These are phyloP conservation scores for Drosophila demipolita DNA, from an alignment of 2,888 invertebrate genomes.

Conservation along the genomic window DNA sequence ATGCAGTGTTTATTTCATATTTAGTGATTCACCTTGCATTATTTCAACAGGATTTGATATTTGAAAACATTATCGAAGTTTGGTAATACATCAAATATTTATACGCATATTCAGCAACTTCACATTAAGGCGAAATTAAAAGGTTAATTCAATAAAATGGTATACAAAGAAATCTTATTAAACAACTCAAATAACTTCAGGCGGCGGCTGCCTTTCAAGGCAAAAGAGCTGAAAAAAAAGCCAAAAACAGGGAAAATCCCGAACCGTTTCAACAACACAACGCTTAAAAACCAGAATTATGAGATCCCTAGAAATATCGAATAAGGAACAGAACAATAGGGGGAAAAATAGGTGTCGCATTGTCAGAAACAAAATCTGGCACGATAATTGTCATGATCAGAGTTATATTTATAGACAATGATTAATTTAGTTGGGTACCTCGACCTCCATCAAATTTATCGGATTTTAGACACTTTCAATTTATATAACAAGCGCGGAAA, in stretches of 20 bases:
- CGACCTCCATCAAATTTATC: not conserved
- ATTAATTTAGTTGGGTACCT: conserved; percentile 3
- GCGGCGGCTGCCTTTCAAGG: not conserved
- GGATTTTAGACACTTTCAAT: conserved; percentile 8
- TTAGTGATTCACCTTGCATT: not conserved
- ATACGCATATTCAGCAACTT: not conserved
- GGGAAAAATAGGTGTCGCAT: not conserved
- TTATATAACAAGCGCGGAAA: not conserved
- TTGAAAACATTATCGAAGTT: not conserved
- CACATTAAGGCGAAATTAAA: not conserved
- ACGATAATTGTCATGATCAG: not conserved
- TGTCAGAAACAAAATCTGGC: not conserved
- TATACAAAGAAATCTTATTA: not conserved
- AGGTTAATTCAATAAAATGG: not conserved
- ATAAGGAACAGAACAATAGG: accelerated
- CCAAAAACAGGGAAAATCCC: not conserved
- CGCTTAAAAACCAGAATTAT: conserved; percentile 19
- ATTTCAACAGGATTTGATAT: not conserved
- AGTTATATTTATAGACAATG: not conserved
- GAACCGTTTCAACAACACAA: not conserved
- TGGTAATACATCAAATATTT: not conserved
- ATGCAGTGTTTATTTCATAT: not conserved
- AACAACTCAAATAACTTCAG: not conserved
- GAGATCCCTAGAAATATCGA: not conserved
- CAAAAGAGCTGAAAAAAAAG: not conserved